Base-by-base conservation (phyloP, 2,113 vertebrate species). In the Corythornis vintsioides region DNA sequence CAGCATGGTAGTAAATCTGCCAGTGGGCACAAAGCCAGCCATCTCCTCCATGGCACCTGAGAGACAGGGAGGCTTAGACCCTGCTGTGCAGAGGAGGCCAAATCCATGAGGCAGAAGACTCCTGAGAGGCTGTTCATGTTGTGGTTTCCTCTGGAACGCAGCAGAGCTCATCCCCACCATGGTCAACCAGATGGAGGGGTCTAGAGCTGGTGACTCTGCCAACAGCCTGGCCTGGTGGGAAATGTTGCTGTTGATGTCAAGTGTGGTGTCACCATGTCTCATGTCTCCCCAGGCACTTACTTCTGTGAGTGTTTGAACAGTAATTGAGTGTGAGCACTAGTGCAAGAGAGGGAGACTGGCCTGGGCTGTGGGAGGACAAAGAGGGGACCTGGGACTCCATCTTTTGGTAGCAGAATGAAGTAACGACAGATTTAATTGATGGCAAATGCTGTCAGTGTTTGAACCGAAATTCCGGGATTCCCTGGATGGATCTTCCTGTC, bases 71-170 rank as follows among this genome's bases (percentile, higher is more conserved):
- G n/a, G 28, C 31, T 75, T 80, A 83, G 84, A 45, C 22, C 29
- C 12, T 70, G 63, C 70, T 55, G 47, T 56, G 50, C 20, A 57
- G 26, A 82, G 45, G 74, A 86, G 71, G 35, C 52, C 74, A 70
- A 31, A 70, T 69, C 38, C 9, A 1, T 57, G 61, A 66, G 89
- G 28, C 24, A 57, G 25, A 56, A 88, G 66, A 8, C 42, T 61
- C n/a, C 20, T 0, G 0, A 24, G 24, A 33, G 25, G 31, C 33
- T 69, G 48, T 38, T 75, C 0, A 1, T 28, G 13, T 48, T 79
- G 50, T 1, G 0, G 15, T 70, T 83, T 80, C 67, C 67, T 80
- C 64, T 31, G 38, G 22, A 47, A 5, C 0, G 0, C 16, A n/a
- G n/a, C 66, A 67, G 50, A 80, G 83, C 35, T 90, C 50, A 21